Evolutionary conservation across 2,888 invertebrate species (phyloP).

Genomic region (Sinotaia quadrata): DNA sequence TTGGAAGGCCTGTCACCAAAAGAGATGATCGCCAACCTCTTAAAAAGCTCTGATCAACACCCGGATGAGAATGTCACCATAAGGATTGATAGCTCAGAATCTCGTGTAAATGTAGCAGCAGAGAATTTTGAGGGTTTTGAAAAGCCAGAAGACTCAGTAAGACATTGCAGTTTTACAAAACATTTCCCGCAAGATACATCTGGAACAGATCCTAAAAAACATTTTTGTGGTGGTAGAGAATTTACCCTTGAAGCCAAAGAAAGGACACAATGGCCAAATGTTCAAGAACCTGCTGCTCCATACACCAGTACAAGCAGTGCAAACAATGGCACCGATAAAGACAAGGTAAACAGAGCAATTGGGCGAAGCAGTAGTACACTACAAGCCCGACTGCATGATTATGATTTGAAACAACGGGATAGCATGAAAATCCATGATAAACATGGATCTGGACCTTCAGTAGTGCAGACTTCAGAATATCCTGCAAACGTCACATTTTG

Average conservation of each 20-base stretch:
- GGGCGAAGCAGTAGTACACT: conserved; percentile 22
- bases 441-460: background rate
- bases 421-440: background rate
- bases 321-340: no score
- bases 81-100: conserved; percentile 15
- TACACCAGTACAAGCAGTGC: background rate
- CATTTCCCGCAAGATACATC: no score
- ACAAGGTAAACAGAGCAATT: no score
- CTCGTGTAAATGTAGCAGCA: conserved; percentile 8
- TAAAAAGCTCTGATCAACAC: background rate
- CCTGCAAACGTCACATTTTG: background rate
- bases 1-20: conserved; percentile 18
- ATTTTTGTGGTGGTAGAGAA: no score
- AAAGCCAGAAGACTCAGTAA: background rate
- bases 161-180: no score
- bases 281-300: no score
- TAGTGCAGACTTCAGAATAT: background rate
- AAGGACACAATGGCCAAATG: no score
- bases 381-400: conserved; percentile 17
- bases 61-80: background rate
- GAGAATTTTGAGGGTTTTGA: conserved; percentile 17
- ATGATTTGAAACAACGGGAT: conserved; percentile 3
- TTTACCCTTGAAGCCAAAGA: no score
- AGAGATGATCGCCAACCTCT: background rate
- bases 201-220: no score